These are phyloP conservation scores for Geopemphigus sp. DNA, from an alignment of 1,140 invertebrate genomes.

Conservation along the genomic window DNA sequence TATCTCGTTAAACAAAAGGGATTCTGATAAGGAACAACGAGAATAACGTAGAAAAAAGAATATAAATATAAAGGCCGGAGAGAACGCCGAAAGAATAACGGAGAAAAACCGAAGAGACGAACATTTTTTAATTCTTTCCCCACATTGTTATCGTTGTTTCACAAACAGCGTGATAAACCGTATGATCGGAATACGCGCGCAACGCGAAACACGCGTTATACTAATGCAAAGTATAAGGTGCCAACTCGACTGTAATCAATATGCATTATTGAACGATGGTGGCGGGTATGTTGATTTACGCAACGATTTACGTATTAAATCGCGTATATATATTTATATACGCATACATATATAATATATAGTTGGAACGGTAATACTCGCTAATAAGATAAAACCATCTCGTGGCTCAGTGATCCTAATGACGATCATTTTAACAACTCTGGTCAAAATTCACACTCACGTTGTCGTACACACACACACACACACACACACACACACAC, in stretches of 20 bases:
- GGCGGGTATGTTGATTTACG: background rate
- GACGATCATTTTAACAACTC: background rate
- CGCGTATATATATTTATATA: background rate
- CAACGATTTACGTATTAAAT: background rate
- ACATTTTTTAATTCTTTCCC: background rate
- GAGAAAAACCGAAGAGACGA: background rate
- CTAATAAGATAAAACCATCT: slow-evolving; percentile 1
- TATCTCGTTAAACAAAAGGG: background rate
- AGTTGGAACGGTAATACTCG: background rate
- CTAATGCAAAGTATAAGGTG: background rate
- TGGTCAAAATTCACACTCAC: background rate
- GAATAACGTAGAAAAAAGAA: background rate
- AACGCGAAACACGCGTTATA: background rate
- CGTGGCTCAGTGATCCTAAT: background rate
- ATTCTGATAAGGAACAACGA: background rate
- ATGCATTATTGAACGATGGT: background rate
- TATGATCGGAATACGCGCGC: too few relatives aligned
- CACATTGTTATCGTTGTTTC: background rate
- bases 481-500: background rate
- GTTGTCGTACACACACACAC: background rate
- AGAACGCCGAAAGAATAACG: too few relatives aligned
- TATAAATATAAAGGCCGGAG: too few relatives aligned
- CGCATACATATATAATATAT: slow-evolving; percentile 4
- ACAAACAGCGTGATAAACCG: background rate
- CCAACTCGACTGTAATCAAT: background rate